These are phyloP conservation scores for Hoplostethus mediterraneus DNA, from an alignment of 2,797 vertebrate genomes.

Conservation along the genomic window DNA sequence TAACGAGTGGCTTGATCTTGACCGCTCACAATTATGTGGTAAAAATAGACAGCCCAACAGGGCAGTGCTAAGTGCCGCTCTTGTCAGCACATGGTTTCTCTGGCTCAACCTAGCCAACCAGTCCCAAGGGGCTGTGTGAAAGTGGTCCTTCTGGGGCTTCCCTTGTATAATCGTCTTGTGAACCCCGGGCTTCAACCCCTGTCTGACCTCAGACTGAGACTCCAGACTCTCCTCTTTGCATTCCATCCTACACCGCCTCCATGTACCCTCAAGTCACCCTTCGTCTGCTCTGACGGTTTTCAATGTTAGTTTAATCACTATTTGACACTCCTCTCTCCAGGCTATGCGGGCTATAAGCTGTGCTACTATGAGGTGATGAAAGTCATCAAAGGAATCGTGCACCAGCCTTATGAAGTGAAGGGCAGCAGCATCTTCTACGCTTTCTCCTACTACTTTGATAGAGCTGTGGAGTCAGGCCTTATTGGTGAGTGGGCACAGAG, in stretches of 20 bases:
- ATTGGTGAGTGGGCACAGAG: constrained; percentile 88
- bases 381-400: constrained; percentile 92
- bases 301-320: constrained; percentile 12
- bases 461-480: constrained; percentile 92
- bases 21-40: constrained; percentile 85
- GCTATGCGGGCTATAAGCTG: constrained; percentile 92
- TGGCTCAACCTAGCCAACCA: constrained; percentile 54
- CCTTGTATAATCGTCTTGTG: constrained; percentile 61
- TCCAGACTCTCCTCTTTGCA: constrained; percentile 30
- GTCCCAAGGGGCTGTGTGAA: constrained; percentile 66
- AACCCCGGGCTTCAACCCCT: constrained; percentile 55
- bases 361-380: constrained; percentile 94
- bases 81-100: constrained; percentile 82
- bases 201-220: constrained; percentile 58
- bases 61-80: constrained; percentile 69
- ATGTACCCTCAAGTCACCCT: constrained; percentile 31
- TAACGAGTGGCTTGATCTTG: constrained; percentile 80
- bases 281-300: constrained; percentile 23
- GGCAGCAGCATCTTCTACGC: constrained; percentile 94
- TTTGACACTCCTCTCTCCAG: constrained; percentile 72
- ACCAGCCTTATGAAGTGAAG: constrained; percentile 93
- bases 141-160: constrained; percentile 74
- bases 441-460: constrained; percentile 97
- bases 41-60: constrained; percentile 81
- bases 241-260: constrained; percentile 36